Evolutionary conservation across 1,140 invertebrate genomes (phyloP), one percentile per base, ranked within the genome.

Genomic region (Penaeus vannamei): DNA sequence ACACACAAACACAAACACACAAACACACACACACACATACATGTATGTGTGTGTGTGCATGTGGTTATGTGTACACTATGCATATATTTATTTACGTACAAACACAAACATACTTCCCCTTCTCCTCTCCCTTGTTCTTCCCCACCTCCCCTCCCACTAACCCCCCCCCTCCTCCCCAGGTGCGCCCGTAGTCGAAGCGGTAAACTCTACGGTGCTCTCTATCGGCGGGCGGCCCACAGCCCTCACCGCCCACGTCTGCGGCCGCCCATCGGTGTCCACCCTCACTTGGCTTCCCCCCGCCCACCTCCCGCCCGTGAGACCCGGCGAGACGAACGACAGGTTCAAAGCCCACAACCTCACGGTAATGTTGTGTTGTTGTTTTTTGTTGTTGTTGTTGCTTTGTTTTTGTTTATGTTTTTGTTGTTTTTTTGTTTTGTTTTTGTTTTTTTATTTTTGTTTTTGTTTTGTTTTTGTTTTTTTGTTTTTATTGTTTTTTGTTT

Each of bases 311-410:
- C 85, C 85, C 61, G 61, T 87, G 32, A 80, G 17, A 8, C 29
- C 85, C 0, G 85, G 85, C 53, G 26, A 32, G n/a, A 77, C 77
- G 23, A 64, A 32, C 3, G 85, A 81, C 23, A 80, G 85, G n/a
- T 46, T 87, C 76, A 72, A 61, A 23, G 85, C 85, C 19, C 85
- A 87, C 77, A 87, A 87, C 61, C 85, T 87, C 77, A 87, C 85
- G 36, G 85, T 87, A n/a, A 0, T 53, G 5, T 14, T 14, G 12
- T 53, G 12, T 10, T 17, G 10, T 53, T 12, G 12, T 53, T 53
- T 8, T 8, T 1, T 53, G 12, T 8, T 14, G 0, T 53, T 8
- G 12, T 0, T 10, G 53, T 12, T 8, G 12, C 53, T 53, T 46
- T 17, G 32, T 46, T 59, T 46, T 53, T 3, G 0, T 19, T 42